These are phyloP conservation scores for Tetrapedia diversipes DNA, from an alignment of 2,888 invertebrate genomes.

Conservation along the genomic window DNA sequence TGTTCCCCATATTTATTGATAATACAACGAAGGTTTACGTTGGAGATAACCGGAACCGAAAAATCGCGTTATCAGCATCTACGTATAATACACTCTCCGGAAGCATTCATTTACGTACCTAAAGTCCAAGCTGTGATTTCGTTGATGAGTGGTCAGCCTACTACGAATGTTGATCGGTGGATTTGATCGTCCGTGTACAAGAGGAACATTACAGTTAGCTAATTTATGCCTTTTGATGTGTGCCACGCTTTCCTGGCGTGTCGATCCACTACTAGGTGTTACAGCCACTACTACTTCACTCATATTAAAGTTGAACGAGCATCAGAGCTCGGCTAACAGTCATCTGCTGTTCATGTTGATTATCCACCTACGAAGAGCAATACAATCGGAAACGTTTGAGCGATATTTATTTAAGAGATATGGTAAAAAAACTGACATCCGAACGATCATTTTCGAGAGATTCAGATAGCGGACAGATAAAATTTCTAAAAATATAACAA, in stretches of 20 bases:
- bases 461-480: not conserved
- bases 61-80: constrained; percentile 37
- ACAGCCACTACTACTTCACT: constrained; percentile 81
- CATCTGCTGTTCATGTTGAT: constrained; percentile 81
- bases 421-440: no score
- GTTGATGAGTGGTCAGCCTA: constrained; percentile 89
- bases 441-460: not conserved
- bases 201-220: constrained; percentile 84
- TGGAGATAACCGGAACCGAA: constrained; percentile 31
- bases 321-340: constrained; percentile 80
- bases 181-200: constrained; percentile 85
- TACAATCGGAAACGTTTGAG: constrained; percentile 1
- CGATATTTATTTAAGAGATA: no score
- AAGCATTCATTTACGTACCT: constrained; percentile 84
- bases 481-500: not conserved
- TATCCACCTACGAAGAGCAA: constrained; percentile 69
- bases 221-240: constrained; percentile 82
- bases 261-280: constrained; percentile 81
- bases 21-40: not conserved
- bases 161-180: constrained; percentile 83
- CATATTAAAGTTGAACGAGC: constrained; percentile 81
- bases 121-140: constrained; percentile 95
- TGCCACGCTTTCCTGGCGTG: constrained; percentile 79
- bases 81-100: constrained; percentile 43
- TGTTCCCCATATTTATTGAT: not conserved